These are phyloP conservation scores for Phrynocephalus guinanensis DNA, from an alignment of 2,797 vertebrate genomes.

Conservation along the genomic window DNA sequence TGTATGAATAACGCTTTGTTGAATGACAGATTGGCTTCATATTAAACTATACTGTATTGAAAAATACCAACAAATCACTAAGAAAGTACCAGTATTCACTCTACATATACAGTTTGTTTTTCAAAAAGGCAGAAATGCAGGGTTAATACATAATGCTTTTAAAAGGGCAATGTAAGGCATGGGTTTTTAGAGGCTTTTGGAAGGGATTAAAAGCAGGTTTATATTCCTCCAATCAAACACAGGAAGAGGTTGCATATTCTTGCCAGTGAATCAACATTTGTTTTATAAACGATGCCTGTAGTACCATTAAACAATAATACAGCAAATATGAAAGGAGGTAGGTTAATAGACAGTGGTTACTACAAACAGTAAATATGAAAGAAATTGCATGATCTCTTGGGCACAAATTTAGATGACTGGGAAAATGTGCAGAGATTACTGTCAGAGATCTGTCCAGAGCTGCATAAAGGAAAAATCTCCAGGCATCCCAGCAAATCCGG, in stretches of 20 bases:
- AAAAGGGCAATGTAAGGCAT: conserved; percentile 71
- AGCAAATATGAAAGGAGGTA: conserved; percentile 51
- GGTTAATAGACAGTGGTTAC: conserved; percentile 1
- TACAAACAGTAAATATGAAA: not conserved
- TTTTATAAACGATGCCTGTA: conserved; percentile 59
- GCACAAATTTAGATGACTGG: not conserved
- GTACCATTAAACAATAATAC: conserved; percentile 74
- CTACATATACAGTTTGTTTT: conserved; percentile 2
- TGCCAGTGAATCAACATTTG: conserved; percentile 40
- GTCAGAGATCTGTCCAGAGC: not conserved
- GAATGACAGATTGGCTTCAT: not conserved
- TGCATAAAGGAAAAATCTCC: not conserved
- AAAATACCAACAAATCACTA: conserved; percentile 28
- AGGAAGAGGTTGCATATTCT: conserved; percentile 45
- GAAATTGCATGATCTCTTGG: not conserved
- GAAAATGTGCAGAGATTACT: not conserved
- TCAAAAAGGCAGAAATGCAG: conserved; percentile 52
- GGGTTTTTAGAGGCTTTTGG: conserved; percentile 66
- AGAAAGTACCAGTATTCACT: conserved; percentile 1
- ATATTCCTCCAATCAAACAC: conserved; percentile 52
- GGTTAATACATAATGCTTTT: conserved; percentile 58
- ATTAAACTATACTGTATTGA: conserved; percentile 43
- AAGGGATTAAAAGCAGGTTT: conserved; percentile 43
- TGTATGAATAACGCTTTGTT: conserved; percentile 32
- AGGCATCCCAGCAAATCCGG: not conserved